Percentiles rank a stretch among this genome's conserved stretches.
Evolutionary conservation across 2,888 invertebrate genomes (phyloP).

Genomic region (Ormyrus nitidulus): DNA sequence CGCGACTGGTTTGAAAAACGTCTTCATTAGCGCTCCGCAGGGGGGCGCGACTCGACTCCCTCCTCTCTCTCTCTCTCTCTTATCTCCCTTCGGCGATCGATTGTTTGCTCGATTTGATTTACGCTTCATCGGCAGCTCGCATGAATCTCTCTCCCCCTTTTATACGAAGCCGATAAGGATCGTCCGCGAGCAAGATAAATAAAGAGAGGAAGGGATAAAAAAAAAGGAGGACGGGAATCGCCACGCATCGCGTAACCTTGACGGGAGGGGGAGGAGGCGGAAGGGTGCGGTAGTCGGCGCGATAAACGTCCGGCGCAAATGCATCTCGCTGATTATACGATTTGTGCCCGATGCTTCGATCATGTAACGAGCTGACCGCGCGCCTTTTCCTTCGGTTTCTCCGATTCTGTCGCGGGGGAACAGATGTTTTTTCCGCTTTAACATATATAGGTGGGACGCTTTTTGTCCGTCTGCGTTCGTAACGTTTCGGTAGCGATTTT

Average conservation of each 20-base stretch:
- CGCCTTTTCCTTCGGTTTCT: neutral
- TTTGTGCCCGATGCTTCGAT: slow-evolving; percentile 54
- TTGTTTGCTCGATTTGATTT: slow-evolving; percentile 43
- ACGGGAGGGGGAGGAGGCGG: slow-evolving; percentile 61
- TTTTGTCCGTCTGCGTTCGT: no score
- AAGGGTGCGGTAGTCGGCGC: slow-evolving; percentile 70
- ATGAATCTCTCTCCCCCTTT: slow-evolving; percentile 24
- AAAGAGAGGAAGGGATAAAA: neutral
- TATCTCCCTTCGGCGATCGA: slow-evolving; percentile 15
- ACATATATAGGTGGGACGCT: no score
- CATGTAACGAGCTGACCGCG: slow-evolving; percentile 2
- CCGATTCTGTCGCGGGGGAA: neutral
- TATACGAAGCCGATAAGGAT: slow-evolving; percentile 27
- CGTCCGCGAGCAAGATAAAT: neutral
- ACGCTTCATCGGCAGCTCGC: slow-evolving; percentile 43
- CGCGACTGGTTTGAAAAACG: slow-evolving; percentile 26
- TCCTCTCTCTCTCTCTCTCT: neutral
- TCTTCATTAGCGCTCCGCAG: slow-evolving; percentile 42
- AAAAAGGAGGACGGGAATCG: neutral
- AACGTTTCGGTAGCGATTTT: no score
- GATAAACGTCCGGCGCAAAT: slow-evolving; percentile 68
- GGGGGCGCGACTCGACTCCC: slow-evolving; percentile 14
- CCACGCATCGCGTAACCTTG: slow-evolving; percentile 62
- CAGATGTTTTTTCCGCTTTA: no score
- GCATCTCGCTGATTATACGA: slow-evolving; percentile 71